Conservation (phyloP, 2,797 vertebrate species). For the Rhyacichthys aspro region DNA sequence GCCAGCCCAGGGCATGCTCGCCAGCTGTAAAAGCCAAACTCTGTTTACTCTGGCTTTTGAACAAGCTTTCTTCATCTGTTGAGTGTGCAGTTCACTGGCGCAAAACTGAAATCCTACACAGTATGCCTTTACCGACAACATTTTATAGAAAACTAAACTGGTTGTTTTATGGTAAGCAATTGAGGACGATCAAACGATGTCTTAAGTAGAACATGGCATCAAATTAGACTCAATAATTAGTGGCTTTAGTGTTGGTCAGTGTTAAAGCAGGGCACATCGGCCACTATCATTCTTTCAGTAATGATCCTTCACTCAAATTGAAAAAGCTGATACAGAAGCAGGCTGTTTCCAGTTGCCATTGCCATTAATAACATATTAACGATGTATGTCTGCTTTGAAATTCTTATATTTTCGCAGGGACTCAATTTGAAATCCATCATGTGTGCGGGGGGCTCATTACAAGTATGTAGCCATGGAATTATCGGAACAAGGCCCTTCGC, state of each 20-base stretch:
- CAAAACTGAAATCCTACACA: not conserved
- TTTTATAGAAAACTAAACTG: slow-evolving; percentile 4
- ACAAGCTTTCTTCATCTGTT: slow-evolving; percentile 1
- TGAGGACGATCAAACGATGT: slow-evolving; percentile 23
- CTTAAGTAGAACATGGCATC: slow-evolving; percentile 45
- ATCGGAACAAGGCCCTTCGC: slow-evolving; percentile 60
- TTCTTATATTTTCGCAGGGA: slow-evolving; percentile 62
- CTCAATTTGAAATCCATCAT: slow-evolving; percentile 71
- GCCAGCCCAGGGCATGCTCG: not conserved
- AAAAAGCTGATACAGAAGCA: slow-evolving; percentile 51
- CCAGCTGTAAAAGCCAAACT: slow-evolving; percentile 4
- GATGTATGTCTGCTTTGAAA: slow-evolving; percentile 60
- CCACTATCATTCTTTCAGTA: slow-evolving; percentile 37
- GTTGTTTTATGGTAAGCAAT: slow-evolving; percentile 5
- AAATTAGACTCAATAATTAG: slow-evolving; percentile 51
- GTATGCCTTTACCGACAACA: slow-evolving; percentile 2
- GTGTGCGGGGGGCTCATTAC: slow-evolving; percentile 53
- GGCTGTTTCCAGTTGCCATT: slow-evolving; percentile 34
- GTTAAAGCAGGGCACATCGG: slow-evolving; percentile 20
- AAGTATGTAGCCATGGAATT: slow-evolving; percentile 58
- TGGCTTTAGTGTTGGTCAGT: slow-evolving; percentile 29
- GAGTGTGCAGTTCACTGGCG: not conserved
- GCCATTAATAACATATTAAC: slow-evolving; percentile 70
- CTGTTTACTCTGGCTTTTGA: not conserved
- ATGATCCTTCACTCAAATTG: slow-evolving; percentile 67